These are phyloP conservation scores for Caenorhabditis sp. DNA, from an alignment of 2,888 invertebrate species.

Conservation along the genomic window DNA sequence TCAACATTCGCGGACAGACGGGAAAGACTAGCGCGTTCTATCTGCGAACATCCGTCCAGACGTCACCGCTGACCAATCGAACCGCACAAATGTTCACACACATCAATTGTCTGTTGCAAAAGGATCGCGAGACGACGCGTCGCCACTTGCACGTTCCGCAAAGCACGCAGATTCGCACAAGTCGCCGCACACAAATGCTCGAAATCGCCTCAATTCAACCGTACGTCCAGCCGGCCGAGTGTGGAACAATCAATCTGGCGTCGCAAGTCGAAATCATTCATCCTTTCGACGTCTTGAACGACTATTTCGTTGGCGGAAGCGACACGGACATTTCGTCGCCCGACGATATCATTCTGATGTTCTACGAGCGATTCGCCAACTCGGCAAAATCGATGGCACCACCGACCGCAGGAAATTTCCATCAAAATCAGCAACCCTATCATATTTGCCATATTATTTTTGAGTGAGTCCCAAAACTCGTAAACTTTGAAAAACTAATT, in stretches of 20 bases:
- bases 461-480: no score
- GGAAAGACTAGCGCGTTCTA: conserved; percentile 77
- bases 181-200: conserved; percentile 79
- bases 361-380: conserved; percentile 20
- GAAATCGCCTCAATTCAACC: conserved; percentile 39
- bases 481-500: no score
- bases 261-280: conserved; percentile 30
- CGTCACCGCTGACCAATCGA: conserved; percentile 11
- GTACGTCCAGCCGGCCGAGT: conserved; percentile 20
- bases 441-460: conserved; percentile 18
- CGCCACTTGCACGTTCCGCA: conserved; percentile 91
- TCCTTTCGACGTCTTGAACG: conserved; percentile 33
- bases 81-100: conserved; percentile 85
- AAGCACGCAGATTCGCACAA: conserved; percentile 91
- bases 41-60: conserved; percentile 13
- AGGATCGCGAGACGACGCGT: conserved; percentile 87
- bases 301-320: background rate
- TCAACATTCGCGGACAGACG: conserved; percentile 93
- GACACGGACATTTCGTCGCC: background rate
- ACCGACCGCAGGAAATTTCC: background rate
- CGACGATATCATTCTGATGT: conserved; percentile 23
- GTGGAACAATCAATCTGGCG: conserved; percentile 16
- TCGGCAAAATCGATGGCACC: conserved; percentile 12
- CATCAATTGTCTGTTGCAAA: conserved; percentile 90
- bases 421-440: conserved; percentile 10